Conservation (phyloP, 1,140 invertebrate species). For the Drosophila guanche region DNA sequence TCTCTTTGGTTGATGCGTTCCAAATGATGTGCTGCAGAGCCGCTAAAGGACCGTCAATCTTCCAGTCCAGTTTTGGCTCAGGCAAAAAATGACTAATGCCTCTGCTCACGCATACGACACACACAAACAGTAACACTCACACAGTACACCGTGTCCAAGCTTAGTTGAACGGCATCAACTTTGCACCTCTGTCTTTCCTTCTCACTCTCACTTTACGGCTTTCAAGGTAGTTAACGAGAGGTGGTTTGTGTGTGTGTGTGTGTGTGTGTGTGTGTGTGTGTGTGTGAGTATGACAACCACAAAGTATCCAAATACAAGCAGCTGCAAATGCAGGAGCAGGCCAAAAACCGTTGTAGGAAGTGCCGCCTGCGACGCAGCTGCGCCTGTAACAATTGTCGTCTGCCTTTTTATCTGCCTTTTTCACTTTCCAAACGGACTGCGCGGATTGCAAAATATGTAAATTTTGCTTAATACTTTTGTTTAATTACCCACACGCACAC, state of each 20-base stretch:
- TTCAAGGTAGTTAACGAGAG: slow-evolving; percentile 52
- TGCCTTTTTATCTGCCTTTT: not conserved
- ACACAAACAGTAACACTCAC: slow-evolving; percentile 18
- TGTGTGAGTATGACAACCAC: slow-evolving; percentile 14
- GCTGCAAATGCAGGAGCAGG: slow-evolving; percentile 39
- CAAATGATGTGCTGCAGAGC: slow-evolving; percentile 42
- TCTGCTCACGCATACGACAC: slow-evolving; percentile 39
- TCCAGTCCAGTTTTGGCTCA: slow-evolving; percentile 48
- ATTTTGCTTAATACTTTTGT: slow-evolving; percentile 46
- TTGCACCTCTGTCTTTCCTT: slow-evolving; percentile 36
- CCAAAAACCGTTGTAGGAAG: slow-evolving; percentile 44
- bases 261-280: not conserved
- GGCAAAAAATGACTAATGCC: slow-evolving; percentile 69
- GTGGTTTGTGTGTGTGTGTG: not conserved
- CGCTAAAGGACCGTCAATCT: slow-evolving; percentile 33
- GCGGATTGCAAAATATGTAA: slow-evolving; percentile 39
- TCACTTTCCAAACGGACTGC: slow-evolving; percentile 13
- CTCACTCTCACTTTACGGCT: slow-evolving; percentile 3
- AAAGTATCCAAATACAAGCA: slow-evolving; percentile 17
- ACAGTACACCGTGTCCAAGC: slow-evolving; percentile 2
- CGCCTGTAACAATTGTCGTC: slow-evolving; percentile 22
- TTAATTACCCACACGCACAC: slow-evolving; percentile 52
- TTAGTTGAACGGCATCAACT: slow-evolving; percentile 50
- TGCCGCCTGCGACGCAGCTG: slow-evolving; percentile 19
- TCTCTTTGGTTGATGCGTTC: slow-evolving; percentile 43